Evolutionary conservation across 2,888 invertebrate genomes (phyloP).

Genomic region (Schizaphis graminum): DNA sequence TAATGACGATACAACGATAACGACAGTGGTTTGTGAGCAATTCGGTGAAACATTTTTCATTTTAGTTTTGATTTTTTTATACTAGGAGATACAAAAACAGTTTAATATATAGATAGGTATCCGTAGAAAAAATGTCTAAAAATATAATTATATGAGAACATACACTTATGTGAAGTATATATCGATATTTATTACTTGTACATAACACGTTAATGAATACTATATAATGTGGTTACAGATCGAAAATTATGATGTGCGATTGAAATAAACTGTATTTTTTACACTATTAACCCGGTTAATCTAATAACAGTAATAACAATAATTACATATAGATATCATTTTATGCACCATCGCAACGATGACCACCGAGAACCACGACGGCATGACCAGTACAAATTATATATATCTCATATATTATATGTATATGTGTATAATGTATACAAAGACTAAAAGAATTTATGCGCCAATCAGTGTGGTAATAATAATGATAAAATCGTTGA

Average conservation of each 20-base stretch:
- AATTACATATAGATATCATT: background rate
- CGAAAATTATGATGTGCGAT: background rate
- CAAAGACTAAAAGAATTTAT: background rate
- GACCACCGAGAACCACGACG: background rate
- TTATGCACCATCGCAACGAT: background rate
- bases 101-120: background rate
- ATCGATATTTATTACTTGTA: background rate
- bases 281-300: background rate
- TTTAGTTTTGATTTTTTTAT: background rate
- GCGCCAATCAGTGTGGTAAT: background rate
- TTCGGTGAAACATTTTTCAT: background rate
- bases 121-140: background rate
- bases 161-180: background rate
- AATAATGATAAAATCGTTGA: background rate
- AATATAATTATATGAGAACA: background rate
- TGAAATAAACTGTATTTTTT: background rate
- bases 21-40: background rate
- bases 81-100: background rate
- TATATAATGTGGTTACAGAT: background rate
- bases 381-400: background rate
- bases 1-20: background rate
- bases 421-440: background rate
- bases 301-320: constrained; percentile 3
- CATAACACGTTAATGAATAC: background rate
- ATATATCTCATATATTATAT: background rate